phyloP scores from a whole-genome alignment of 2,113 vertebrate species.

The Eurystomus gularis region DNA sequence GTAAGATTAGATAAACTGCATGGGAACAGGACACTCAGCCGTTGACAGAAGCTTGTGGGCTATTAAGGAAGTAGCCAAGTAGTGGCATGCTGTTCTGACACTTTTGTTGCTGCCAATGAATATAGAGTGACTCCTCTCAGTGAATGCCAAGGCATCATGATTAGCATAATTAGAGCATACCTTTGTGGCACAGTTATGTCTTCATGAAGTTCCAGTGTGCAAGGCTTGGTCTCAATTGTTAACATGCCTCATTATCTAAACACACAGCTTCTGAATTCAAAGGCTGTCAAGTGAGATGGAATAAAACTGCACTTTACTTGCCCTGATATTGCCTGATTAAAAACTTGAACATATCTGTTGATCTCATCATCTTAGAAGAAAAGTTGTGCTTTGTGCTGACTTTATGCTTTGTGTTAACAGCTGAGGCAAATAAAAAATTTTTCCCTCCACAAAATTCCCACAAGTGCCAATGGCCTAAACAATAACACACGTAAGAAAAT shows the following conservation, averaged over 20 bases:
- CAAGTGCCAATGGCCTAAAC: neutral
- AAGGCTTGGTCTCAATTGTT: constrained; percentile 41
- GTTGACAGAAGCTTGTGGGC: constrained; percentile 69
- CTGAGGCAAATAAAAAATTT: constrained; percentile 15
- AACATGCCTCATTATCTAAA: constrained; percentile 27
- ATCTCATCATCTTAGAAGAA: neutral
- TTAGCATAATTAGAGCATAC: constrained; percentile 73
- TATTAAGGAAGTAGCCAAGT: constrained; percentile 73
- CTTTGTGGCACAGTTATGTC: constrained; percentile 47
- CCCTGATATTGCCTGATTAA: neutral
- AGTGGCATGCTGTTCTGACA: constrained; percentile 72
- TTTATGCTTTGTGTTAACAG: neutral
- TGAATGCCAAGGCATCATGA: constrained; percentile 45
- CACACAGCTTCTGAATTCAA: neutral
- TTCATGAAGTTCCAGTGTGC: constrained; percentile 35
- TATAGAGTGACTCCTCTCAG: constrained; percentile 56
- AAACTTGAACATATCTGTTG: neutral
- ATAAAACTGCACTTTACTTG: neutral
- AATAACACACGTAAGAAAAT: constrained; percentile 1
- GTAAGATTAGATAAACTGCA: constrained; percentile 66
- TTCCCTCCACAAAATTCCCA: neutral
- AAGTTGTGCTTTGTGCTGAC: neutral
- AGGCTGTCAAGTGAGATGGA: neutral
- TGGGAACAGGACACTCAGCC: constrained; percentile 63
- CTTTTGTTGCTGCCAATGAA: constrained; percentile 30